A percentile compares a stretch with the other conserved stretches of the same genome.
Evolutionary conservation across 2,888 invertebrate species (phyloP).

Genomic region (Pyrochroa serraticornis): DNA sequence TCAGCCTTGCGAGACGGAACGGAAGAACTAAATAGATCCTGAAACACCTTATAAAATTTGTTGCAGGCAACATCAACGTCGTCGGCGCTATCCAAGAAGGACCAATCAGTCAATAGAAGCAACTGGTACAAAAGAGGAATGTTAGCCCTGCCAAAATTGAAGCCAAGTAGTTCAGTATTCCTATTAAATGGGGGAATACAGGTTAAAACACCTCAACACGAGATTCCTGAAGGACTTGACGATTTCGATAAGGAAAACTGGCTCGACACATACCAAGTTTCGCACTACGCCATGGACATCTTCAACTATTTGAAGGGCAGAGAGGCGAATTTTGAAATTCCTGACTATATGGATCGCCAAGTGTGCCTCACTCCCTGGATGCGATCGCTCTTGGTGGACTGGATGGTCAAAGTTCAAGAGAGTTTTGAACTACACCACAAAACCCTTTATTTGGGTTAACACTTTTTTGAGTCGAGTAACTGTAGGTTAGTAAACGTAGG

Average conservation of each 20-base stretch:
- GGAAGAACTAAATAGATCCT: no score
- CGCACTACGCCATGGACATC: constrained; percentile 91
- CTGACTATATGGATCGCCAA: constrained; percentile 84
- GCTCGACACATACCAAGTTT: constrained; percentile 84
- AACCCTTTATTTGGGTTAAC: constrained; percentile 95
- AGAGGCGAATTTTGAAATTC: constrained; percentile 77
- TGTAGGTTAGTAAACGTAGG: constrained; percentile 78
- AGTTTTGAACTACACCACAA: constrained; percentile 98
- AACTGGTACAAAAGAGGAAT: no score
- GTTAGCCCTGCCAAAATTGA: no score
- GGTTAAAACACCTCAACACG: no score
- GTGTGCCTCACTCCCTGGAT: constrained; percentile 82
- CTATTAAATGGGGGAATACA: no score
- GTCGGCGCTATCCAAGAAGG: no score
- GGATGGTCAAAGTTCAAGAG: constrained; percentile 99
- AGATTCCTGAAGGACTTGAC: constrained; percentile 69
- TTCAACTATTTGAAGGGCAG: constrained; percentile 89
- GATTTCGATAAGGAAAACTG: constrained; percentile 88
- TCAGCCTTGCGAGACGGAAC: no score
- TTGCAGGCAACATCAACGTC: no score
- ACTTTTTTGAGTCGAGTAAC: constrained; percentile 76
- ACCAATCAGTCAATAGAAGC: no score
- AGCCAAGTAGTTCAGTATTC: no score
- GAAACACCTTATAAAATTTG: no score
- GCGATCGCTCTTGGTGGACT: constrained; percentile 93